These are phyloP conservation scores for Zygogramma bicolorata DNA, from an alignment of 2,888 invertebrate genomes.

Conservation along the genomic window DNA sequence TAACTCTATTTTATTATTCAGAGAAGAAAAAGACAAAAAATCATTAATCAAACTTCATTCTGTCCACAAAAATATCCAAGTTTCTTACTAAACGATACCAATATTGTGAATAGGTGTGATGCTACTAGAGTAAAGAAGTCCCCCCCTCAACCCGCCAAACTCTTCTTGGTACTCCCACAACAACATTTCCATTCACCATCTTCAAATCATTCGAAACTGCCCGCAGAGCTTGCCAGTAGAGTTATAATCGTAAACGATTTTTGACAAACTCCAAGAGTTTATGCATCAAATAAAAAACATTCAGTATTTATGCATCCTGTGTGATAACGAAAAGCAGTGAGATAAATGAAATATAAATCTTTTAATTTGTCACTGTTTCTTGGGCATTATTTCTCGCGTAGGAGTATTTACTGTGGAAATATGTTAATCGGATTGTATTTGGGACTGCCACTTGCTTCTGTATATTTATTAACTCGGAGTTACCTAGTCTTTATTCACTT, in stretches of 20 bases:
- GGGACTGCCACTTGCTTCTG: slow-evolving; percentile 60
- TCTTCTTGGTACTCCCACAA: neutral
- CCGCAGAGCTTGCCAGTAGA: neutral
- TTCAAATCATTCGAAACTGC: neutral
- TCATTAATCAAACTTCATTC: too few relatives aligned
- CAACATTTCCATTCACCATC: neutral
- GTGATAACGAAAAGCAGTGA: slow-evolving; percentile 51
- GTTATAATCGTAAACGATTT: neutral
- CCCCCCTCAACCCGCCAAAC: too few relatives aligned
- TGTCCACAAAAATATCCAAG: too few relatives aligned
- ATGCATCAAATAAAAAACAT: slow-evolving; percentile 25
- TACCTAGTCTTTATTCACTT: slow-evolving; percentile 59
- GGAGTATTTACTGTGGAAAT: slow-evolving; percentile 63
- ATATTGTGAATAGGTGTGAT: too few relatives aligned
- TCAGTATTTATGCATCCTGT: slow-evolving; percentile 58
- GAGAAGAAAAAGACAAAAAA: too few relatives aligned
- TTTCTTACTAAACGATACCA: too few relatives aligned
- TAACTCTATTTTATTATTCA: too few relatives aligned
- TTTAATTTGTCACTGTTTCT: slow-evolving; percentile 64
- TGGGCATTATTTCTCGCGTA: slow-evolving; percentile 56
- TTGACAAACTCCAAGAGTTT: slow-evolving; percentile 4
- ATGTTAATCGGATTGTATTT: slow-evolving; percentile 62
- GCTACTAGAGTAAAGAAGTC: too few relatives aligned
- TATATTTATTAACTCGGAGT: slow-evolving; percentile 60
- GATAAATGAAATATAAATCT: slow-evolving; percentile 62